Conservation (phyloP, 2,888 invertebrate species). For the Congeria kusceri region DNA sequence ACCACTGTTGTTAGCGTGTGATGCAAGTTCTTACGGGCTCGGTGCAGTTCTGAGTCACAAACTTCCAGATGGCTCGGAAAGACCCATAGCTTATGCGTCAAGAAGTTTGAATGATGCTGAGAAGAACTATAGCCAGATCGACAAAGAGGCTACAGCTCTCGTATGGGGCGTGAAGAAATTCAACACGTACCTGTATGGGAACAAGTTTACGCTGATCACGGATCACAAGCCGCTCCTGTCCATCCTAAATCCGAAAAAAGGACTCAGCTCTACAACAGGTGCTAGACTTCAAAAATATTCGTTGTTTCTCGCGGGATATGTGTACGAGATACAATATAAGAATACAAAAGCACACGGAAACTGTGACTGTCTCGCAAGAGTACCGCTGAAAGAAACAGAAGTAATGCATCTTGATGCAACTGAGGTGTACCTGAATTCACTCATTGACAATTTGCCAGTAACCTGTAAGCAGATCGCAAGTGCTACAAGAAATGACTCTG, state of each 20-base stretch:
- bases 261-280: constrained; percentile 56
- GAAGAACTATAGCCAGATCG: constrained; percentile 82
- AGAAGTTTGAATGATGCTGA: constrained; percentile 84
- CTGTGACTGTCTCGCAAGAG: constrained; percentile 48
- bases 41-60: constrained; percentile 77
- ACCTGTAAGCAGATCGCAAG: constrained; percentile 21
- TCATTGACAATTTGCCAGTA: constrained; percentile 74
- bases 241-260: constrained; percentile 58
- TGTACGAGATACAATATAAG: constrained; percentile 39
- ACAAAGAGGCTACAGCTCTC: constrained; percentile 84
- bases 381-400: constrained; percentile 29
- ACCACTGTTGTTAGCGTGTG: constrained; percentile 80
- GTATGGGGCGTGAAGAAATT: constrained; percentile 84
- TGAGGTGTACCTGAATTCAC: constrained; percentile 41
- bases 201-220: constrained; percentile 80
- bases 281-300: constrained; percentile 50
- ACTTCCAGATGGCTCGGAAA: constrained; percentile 31
- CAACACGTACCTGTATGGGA: constrained; percentile 83
- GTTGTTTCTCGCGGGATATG: constrained; percentile 26
- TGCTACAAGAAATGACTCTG: constrained; percentile 39
- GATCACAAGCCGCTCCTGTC: constrained; percentile 63
- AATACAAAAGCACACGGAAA: constrained; percentile 52
- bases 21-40: constrained; percentile 82
- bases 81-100: constrained; percentile 80
- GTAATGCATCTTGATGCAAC: constrained; percentile 13